These are phyloP conservation scores for Chrysopa pallens DNA, from an alignment of 1,140 invertebrate genomes.

Conservation along the genomic window DNA sequence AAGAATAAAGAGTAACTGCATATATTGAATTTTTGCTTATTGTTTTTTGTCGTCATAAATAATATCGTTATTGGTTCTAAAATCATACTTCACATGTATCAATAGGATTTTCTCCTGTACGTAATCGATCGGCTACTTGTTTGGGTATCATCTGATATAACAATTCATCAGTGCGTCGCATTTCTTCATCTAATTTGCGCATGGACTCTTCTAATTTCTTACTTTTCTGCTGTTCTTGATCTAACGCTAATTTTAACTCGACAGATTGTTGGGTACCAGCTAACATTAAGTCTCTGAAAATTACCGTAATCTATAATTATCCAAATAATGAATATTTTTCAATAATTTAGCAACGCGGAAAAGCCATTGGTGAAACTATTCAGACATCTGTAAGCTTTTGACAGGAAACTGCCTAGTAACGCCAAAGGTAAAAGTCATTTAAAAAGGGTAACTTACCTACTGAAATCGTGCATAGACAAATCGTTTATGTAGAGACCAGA, in stretches of 20 bases:
- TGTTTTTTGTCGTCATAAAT: too few relatives aligned
- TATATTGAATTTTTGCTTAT: too few relatives aligned
- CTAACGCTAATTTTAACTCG: slow-evolving; percentile 83
- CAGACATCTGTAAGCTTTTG: too few relatives aligned
- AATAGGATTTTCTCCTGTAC: slow-evolving; percentile 83
- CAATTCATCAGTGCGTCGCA: slow-evolving; percentile 86
- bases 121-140: slow-evolving; percentile 79
- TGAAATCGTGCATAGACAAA: slow-evolving; percentile 95
- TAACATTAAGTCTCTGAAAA: slow-evolving; percentile 73
- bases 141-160: slow-evolving; percentile 98
- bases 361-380: too few relatives aligned
- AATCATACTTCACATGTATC: slow-evolving; percentile 79
- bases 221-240: slow-evolving; percentile 93
- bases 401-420: too few relatives aligned
- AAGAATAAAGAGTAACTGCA: too few relatives aligned
- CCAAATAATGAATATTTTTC: too few relatives aligned
- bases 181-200: slow-evolving; percentile 87
- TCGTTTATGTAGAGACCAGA: slow-evolving; percentile 93
- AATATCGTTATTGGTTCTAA: too few relatives aligned
- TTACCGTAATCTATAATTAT: not conserved
- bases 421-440: not conserved
- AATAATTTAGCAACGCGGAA: too few relatives aligned
- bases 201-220: slow-evolving; percentile 93
- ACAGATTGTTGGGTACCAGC: slow-evolving; percentile 95
- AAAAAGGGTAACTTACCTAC: slow-evolving; percentile 37